Evolutionary conservation across 2,888 invertebrate species (phyloP), one percentile per base, ranked within the genome.

Genomic region (Syrista parreyssii): DNA sequence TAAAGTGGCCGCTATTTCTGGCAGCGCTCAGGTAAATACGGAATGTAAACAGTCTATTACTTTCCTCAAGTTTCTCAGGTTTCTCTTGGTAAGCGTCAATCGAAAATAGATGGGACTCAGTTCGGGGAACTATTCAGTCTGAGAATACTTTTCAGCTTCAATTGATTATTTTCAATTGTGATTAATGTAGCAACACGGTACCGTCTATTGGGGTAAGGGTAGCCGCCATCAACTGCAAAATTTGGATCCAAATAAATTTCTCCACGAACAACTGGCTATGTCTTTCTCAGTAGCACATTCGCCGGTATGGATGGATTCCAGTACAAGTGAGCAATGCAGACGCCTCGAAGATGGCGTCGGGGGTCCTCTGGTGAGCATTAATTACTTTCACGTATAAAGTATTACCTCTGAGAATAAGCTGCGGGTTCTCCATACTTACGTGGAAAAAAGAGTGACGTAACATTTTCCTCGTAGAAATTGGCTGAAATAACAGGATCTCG

Each of bases 241-340:
- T 73, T 92, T 98, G 35, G 94, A 96, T 76, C 92, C 97, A 0
- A 94, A 94, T 12, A 95, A 95, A 86, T 96, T 97, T 91, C 92
- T 98, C 12, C 96, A 97, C 92, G 94, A 96, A 33, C 98, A 98
- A 92, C 92, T 99, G 68, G 93, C 94, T 75, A 95, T 95, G 9
- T 94, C 94, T 12, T 99, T 99, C 91, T 95, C 97, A 23, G 90
- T 97, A 0, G 91, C 93, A 1, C 94, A 96, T 82, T 97, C 98
- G 12, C 99, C 99, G 0, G 95, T 98, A 30, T 99, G 99, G 99
- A 98, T 98, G 98, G 99, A 99, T 91, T 96, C 96, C 6, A 97
- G 96, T 83, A 98, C 95, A 83, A 93, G 93, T 0, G 92, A 92
- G 68, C 95, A 97, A 88, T 98, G 98, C 89, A 92, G 93, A 80